Evolutionary conservation across 2,797 vertebrate genomes (phyloP).

Genomic region (Acridotheres tristis): DNA sequence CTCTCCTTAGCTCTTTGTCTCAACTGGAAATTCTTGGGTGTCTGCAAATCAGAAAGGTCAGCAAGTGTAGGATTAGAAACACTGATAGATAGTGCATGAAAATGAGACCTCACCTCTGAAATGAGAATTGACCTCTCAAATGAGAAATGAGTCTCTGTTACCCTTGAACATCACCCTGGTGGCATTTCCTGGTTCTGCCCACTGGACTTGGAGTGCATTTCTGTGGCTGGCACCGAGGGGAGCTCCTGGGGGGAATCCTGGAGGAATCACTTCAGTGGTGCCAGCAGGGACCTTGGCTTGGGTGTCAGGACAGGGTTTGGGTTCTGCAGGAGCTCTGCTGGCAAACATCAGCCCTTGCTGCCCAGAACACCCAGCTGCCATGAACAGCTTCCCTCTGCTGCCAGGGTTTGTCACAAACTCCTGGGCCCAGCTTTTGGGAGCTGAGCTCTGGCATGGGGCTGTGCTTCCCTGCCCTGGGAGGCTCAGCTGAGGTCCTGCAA

Average conservation of each 20-base stretch:
- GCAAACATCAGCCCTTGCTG: rapidly evolving
- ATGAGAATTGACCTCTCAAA: slow-evolving; percentile 48
- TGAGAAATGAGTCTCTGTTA: slow-evolving; percentile 31
- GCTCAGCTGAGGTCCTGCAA: not conserved
- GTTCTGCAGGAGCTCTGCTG: not conserved
- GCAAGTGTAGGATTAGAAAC: slow-evolving; percentile 1
- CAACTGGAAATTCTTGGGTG: slow-evolving; percentile 41
- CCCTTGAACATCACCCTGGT: slow-evolving; percentile 17
- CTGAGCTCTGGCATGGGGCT: not conserved
- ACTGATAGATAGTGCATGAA: slow-evolving; percentile 56
- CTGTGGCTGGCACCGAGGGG: not conserved
- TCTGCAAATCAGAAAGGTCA: slow-evolving; percentile 63
- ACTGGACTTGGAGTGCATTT: not conserved
- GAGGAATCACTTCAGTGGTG: not conserved
- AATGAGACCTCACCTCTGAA: slow-evolving; percentile 50
- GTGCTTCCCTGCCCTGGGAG: not conserved
- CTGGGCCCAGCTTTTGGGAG: not conserved
- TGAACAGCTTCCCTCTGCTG: not conserved
- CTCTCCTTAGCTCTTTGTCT: slow-evolving; percentile 45
- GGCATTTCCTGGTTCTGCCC: not conserved
- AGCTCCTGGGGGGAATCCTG: not conserved
- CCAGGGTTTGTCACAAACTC: rapidly evolving
- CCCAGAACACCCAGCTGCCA: not conserved
- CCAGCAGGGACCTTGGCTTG: not conserved
- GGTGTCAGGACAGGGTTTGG: not conserved